phyloP scores from a whole-genome alignment of 1,140 invertebrate genomes.

The Drosophila asahinai region DNA sequence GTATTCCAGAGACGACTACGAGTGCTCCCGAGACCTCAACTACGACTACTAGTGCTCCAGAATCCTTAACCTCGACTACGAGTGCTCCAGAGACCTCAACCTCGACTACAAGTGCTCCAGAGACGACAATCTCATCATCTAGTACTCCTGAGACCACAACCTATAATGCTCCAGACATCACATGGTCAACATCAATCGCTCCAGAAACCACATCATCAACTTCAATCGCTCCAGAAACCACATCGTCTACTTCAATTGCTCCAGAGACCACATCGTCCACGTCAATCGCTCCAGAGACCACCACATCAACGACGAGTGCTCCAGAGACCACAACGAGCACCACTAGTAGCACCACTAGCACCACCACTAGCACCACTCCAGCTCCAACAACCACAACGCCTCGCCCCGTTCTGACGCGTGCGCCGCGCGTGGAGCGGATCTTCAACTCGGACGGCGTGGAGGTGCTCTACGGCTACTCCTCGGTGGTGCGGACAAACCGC shows the following conservation, averaged over 20 bases:
- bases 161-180: no score
- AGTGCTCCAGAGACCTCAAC: background rate
- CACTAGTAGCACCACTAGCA: conserved; percentile 9
- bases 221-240: background rate
- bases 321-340: conserved; percentile 24
- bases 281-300: conserved; percentile 12
- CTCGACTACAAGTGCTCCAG: background rate
- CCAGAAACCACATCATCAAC: conserved; percentile 11
- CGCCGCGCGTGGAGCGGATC: conserved; percentile 70
- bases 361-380: conserved; percentile 8
- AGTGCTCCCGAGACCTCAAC: conserved; percentile 18
- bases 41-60: background rate
- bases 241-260: no score
- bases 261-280: background rate
- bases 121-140: background rate
- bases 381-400: conserved; percentile 30
- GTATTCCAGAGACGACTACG: background rate
- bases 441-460: conserved; percentile 80
- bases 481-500: conserved; percentile 68
- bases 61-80: conserved; percentile 6
- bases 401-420: conserved; percentile 44
- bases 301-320: conserved; percentile 7
- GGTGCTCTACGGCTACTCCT: conserved; percentile 78
- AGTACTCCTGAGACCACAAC: background rate
- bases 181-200: background rate